phyloP scores from a whole-genome alignment of 1,140 invertebrate species.

The Caenorhabditis latens region DNA sequence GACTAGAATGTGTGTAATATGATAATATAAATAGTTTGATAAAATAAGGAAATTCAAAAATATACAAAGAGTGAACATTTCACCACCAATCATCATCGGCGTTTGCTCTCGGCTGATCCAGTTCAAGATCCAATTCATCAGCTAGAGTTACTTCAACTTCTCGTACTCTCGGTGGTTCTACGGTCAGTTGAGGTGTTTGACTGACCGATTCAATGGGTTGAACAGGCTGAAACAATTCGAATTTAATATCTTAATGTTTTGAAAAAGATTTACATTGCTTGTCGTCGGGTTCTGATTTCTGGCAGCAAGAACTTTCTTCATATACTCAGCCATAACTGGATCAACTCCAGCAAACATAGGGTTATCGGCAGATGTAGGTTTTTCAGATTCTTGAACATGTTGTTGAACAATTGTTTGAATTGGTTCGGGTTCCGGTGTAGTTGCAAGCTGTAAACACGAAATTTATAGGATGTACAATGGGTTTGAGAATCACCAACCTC shows the following conservation, averaged over 20 bases:
- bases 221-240: background rate
- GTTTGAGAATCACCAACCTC: background rate
- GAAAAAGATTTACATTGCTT: background rate
- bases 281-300: background rate
- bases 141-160: constrained; percentile 47
- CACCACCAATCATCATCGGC: constrained; percentile 44
- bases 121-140: constrained; percentile 26
- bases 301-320: constrained; percentile 33
- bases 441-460: background rate
- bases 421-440: background rate
- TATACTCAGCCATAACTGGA: constrained; percentile 57
- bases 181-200: background rate
- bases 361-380: constrained; percentile 3
- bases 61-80: background rate
- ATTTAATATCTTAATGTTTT: background rate
- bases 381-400: background rate
- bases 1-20: background rate
- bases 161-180: background rate
- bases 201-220: background rate
- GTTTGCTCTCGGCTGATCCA: background rate
- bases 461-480: background rate
- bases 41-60: background rate
- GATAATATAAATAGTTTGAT: background rate
- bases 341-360: constrained; percentile 42
- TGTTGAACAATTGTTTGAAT: background rate